These are phyloP conservation scores for Anguilla anguilla DNA, from an alignment of 2,797 vertebrate species.

Conservation along the genomic window DNA sequence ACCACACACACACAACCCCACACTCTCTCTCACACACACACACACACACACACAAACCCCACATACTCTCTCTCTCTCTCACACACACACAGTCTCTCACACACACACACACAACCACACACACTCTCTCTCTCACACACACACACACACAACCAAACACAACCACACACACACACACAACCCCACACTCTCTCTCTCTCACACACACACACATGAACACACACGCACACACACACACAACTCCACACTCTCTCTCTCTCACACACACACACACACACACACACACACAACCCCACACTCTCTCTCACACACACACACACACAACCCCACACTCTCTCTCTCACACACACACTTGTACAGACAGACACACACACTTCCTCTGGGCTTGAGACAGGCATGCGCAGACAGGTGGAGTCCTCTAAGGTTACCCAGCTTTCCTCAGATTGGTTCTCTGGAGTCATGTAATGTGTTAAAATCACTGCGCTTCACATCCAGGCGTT, in stretches of 20 bases:
- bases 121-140: slow-evolving; percentile 18
- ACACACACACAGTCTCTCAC: neutral
- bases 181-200: neutral
- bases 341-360: neutral
- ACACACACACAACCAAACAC: neutral
- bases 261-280: neutral
- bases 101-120: slow-evolving; percentile 16
- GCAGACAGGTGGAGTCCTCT: neutral
- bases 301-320: too few relatives aligned
- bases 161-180: neutral
- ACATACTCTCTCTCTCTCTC: neutral
- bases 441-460: neutral
- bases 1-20: slow-evolving; percentile 27
- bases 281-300: too few relatives aligned
- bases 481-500: neutral
- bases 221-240: slow-evolving; percentile 9
- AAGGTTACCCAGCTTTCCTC: neutral
- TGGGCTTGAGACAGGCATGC: neutral
- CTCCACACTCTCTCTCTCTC: slow-evolving; percentile 17
- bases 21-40: neutral
- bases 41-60: slow-evolving; percentile 15
- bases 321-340: neutral
- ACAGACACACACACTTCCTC: slow-evolving; percentile 22
- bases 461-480: neutral
- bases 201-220: slow-evolving; percentile 7